phyloP scores from a whole-genome alignment of 1,140 invertebrate genomes.

The Drosophila fuyamai region DNA sequence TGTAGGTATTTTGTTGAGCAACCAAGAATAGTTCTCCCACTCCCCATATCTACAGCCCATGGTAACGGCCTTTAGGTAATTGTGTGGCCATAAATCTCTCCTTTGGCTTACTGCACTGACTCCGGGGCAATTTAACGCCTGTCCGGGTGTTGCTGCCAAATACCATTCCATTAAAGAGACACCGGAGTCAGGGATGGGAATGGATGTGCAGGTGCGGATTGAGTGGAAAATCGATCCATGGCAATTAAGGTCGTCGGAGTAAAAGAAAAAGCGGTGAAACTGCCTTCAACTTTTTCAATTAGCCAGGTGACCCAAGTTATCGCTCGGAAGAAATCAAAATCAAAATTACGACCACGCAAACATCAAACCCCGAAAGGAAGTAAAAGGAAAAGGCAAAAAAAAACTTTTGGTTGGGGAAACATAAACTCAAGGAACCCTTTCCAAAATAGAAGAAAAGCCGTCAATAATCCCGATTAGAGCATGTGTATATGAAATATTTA shows the following conservation, averaged over 20 bases:
- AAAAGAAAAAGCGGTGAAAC: slow-evolving; percentile 31
- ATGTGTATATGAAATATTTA: slow-evolving; percentile 63
- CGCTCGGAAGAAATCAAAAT: slow-evolving; percentile 64
- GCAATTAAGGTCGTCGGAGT: slow-evolving; percentile 62
- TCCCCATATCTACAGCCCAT: slow-evolving; percentile 12
- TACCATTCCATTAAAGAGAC: slow-evolving; percentile 54
- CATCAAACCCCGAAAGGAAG: slow-evolving; percentile 12
- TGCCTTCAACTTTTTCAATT: slow-evolving; percentile 76
- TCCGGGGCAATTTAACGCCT: slow-evolving; percentile 57
- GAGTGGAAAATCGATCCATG: slow-evolving; percentile 64
- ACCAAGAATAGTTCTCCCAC: slow-evolving; percentile 31
- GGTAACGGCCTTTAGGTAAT: slow-evolving; percentile 59
- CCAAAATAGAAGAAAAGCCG: neutral
- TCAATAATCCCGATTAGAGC: slow-evolving; percentile 51
- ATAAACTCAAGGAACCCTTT: slow-evolving; percentile 28
- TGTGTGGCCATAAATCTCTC: slow-evolving; percentile 70
- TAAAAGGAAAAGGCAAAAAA: neutral
- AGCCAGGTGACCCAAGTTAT: slow-evolving; percentile 68
- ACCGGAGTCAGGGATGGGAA: slow-evolving; percentile 30
- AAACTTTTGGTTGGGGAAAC: neutral
- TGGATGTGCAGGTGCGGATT: slow-evolving; percentile 41
- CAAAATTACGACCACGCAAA: slow-evolving; percentile 54
- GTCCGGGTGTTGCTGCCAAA: slow-evolving; percentile 34
- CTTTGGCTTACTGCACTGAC: slow-evolving; percentile 56
- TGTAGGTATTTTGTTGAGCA: slow-evolving; percentile 2